Base-by-base conservation (phyloP, 2,888 invertebrate genomes). In the Megamerina dolium region DNA sequence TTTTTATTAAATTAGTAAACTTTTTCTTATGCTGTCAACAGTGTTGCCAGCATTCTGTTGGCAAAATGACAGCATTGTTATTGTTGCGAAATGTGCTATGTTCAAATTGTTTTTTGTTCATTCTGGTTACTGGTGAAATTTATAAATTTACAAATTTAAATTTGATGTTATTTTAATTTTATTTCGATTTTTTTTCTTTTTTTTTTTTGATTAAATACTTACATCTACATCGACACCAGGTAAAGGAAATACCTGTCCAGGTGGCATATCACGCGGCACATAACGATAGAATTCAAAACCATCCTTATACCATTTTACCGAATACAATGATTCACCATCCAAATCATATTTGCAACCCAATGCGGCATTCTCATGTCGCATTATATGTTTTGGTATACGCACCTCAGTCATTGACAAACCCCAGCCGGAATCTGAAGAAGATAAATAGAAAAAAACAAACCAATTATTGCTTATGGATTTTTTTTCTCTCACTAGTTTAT, bases 261-360 rank as follows among this genome's bases (percentile, higher is more conserved):
- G 86, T 46, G 90, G 89, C 63, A 77, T 78, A 69, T 90, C 88
- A 41, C 84, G 76, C 16, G 90, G 90, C 54, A 89, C 85, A 72
- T 83, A 89, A 50, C 90, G 78, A 75, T 87, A 90, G 75, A 90
- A 89, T 74, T 90, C 90, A 69, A 85, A 82, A 53, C 88, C 89
- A 66, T 89, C 88, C 68, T 89, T 90, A 75, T 90, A 90, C 90
- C 90, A 91, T 74, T 90, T 90, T 60, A 90, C 89, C 23, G 89
- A 88, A 72, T 90, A 91, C 36, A 90, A 76, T 37, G 81, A 80
- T 68, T 90, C 89, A 4, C 81, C 82, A 56, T 88, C 87, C 66
- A 91, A 76, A 71, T 86, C 83, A 75, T 86, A 91, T 67, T 83
- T 82, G 72, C 90, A 90, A 39, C 85, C 85, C 56, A 91, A 74